Base-by-base conservation (phyloP, 1,140 invertebrate species). In the Orius insidiosus region DNA sequence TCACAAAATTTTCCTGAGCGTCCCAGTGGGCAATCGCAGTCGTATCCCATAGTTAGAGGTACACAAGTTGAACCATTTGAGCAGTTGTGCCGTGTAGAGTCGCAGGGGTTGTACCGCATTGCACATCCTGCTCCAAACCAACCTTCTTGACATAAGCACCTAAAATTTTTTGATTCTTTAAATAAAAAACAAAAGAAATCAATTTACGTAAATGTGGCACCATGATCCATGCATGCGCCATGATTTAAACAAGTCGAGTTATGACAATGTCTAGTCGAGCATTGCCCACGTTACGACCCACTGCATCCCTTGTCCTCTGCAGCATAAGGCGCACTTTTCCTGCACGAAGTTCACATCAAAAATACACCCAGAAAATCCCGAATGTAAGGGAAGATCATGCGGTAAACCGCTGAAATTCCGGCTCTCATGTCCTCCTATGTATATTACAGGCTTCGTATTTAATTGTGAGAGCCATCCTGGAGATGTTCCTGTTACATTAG, bases 281-380 rank as follows among this genome's bases (percentile, higher is more conserved):
- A 87, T 57, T 86, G 81, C 0, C 79, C 80, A 82, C 75, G 7
- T 80, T 78, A 40, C 81, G 66, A 1, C 81, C 81, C 8, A 66
- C 63, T 2, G 71, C 67, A n/a, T 65, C 71, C 55, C 62, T 69
- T 14, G 63, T 71, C 53, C 68, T 68, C 53, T 71, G 68, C 5
- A 52, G 40, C 7, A 37, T 36, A 40, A 76, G 56, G 11, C 69
- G 68, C 14, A 65, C 55, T 47, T 67, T 62, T 47, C 76, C 69
- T 48, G 74, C 58, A 49, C 71, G 63, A 36, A 81, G 56, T 55
- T 82, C 68, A 85, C 70, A 53, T 83, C 80, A 60, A 74, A 85
- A 44, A 86, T 74, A 56, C 84, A 88, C 0, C 85, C 85, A 24
- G 75, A 70, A 63, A 87, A 89, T 2, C 85, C 85, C 7, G 71